A percentile compares a stretch with the other conserved stretches of the same genome.
These are phyloP conservation scores for Cryptoprocta ferox DNA, from an alignment of 2,797 vertebrate species.

Conservation along the genomic window DNA sequence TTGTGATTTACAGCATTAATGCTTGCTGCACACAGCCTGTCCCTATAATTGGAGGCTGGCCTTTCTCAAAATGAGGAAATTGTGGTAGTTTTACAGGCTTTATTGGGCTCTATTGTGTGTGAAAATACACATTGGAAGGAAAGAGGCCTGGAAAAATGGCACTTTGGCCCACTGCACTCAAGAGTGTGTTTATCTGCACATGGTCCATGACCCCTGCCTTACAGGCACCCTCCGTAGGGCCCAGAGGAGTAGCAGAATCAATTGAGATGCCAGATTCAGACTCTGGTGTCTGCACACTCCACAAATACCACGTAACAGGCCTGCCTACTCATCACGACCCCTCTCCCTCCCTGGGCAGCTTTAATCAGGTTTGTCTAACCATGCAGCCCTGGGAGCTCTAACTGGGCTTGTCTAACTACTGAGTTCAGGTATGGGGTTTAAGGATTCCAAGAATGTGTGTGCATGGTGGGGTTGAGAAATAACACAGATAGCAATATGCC, in stretches of 20 bases:
- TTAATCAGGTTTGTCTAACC: background rate
- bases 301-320: background rate
- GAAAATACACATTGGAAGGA: slow-evolving; percentile 44
- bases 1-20: slow-evolving; percentile 18
- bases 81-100: slow-evolving; percentile 9
- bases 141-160: background rate
- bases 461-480: background rate
- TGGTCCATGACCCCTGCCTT: background rate
- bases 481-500: background rate
- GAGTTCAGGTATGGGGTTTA: background rate
- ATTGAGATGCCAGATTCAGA: background rate
- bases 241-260: background rate
- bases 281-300: background rate
- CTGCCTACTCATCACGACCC: background rate
- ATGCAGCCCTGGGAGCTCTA: background rate
- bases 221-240: too few relatives aligned
- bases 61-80: slow-evolving; percentile 58
- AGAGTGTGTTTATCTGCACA: background rate
- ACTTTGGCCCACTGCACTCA: background rate
- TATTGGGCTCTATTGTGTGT: background rate
- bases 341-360: too few relatives aligned
- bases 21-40: background rate
- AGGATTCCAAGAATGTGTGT: background rate
- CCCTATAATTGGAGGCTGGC: background rate
- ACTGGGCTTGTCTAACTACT: background rate